Conservation (phyloP, 2,797 vertebrate genomes). For the Synaphobranchus kaupii region DNA sequence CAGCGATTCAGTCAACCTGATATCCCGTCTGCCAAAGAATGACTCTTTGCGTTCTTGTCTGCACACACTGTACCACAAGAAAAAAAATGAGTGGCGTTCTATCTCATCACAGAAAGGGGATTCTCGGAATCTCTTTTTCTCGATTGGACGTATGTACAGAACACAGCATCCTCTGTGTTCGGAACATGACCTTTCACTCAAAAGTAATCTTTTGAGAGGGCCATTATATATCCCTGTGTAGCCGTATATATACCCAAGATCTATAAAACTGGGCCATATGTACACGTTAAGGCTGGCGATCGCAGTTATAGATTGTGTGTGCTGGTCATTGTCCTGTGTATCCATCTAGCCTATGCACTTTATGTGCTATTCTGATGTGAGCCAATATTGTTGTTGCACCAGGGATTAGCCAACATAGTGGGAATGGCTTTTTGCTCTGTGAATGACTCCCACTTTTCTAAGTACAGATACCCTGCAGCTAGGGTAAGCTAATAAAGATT, state of each 20-base stretch:
- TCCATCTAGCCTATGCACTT: not conserved
- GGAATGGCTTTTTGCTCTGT: not conserved
- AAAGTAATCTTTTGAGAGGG: not conserved
- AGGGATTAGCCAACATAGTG: not conserved
- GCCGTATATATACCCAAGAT: not conserved
- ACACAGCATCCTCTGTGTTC: not conserved
- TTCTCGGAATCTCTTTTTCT: conserved; percentile 42
- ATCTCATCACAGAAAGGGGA: conserved; percentile 36
- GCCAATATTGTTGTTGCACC: not conserved
- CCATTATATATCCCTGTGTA: not conserved
- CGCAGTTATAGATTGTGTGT: too few species aligned
- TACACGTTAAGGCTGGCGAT: not conserved
- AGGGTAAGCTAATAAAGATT: not conserved
- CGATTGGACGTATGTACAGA: conserved; percentile 14
- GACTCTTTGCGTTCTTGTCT: conserved; percentile 39
- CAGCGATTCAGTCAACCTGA: conserved; percentile 54
- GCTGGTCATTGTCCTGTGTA: not conserved
- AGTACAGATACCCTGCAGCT: not conserved
- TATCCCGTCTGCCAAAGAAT: conserved; percentile 46
- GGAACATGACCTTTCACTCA: not conserved
- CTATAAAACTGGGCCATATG: not conserved
- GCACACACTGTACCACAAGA: conserved; percentile 40
- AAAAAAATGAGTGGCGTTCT: conserved; percentile 50
- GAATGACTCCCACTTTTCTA: not conserved
- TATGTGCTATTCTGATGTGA: not conserved